Conservation (phyloP, 2,888 invertebrate genomes). For the Micropterix aruncella region DNA sequence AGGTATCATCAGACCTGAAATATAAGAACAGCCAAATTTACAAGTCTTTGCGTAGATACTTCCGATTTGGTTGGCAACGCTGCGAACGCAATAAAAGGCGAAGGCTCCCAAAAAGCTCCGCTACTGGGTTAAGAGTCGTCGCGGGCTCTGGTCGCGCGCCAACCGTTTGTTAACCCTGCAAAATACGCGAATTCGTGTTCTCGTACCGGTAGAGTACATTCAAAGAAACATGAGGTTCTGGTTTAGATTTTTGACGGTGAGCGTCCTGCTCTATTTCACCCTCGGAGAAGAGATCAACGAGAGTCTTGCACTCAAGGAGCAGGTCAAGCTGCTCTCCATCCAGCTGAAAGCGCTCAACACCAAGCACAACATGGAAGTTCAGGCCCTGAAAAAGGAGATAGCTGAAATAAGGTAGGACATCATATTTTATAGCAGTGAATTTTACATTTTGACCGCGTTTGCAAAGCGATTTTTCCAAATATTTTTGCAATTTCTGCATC, state of each 20-base stretch:
- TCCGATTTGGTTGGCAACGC: neutral
- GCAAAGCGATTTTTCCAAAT: too few species aligned
- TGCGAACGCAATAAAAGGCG: neutral
- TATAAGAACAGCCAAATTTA: too few species aligned
- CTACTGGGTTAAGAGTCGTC: neutral
- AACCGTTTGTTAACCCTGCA: neutral
- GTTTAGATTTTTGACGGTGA: neutral
- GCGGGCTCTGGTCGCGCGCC: neutral
- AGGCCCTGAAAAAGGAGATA: conserved; percentile 32
- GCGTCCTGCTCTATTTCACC: neutral
- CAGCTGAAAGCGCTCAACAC: neutral
- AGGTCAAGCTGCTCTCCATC: conserved; percentile 2
- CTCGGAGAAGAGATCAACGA: neutral
- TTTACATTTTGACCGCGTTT: too few species aligned
- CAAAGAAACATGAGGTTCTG: neutral
- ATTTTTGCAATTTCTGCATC: too few species aligned
- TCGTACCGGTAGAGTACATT: neutral
- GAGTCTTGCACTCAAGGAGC: conserved; percentile 2
- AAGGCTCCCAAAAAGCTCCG: neutral
- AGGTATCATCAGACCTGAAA: too few species aligned
- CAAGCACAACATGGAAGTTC: conserved; percentile 20
- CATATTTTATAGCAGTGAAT: too few species aligned
- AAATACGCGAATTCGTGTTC: neutral
- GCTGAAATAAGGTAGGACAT: conserved; percentile 34
- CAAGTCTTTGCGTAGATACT: too few species aligned